Evolutionary conservation across 2,888 invertebrate species (phyloP), one percentile per base, ranked within the genome.

Genomic region (Caenorhabditis japonica): DNA sequence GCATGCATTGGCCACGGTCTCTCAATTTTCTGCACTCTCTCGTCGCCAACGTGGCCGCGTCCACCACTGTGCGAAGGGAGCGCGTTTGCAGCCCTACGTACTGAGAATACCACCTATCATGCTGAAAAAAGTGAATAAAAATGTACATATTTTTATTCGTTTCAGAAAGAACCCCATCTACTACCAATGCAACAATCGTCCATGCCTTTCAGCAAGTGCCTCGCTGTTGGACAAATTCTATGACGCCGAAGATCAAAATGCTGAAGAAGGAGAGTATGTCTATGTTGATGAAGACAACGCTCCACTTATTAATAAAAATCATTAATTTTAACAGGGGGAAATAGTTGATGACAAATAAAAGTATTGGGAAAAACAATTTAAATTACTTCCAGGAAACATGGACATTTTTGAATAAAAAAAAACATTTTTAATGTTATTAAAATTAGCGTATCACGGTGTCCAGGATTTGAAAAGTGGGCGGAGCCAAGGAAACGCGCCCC

Each of bases 101-200:
- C n/a, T n/a, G n/a, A n/a, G n/a, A n/a, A n/a, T n/a, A n/a, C n/a
- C n/a, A n/a, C n/a, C n/a, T n/a, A n/a, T n/a, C n/a, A n/a, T n/a
- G n/a, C n/a, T n/a, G n/a, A n/a, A n/a, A n/a, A n/a, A n/a, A n/a
- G n/a, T n/a, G n/a, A n/a, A n/a, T n/a, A n/a, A n/a, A n/a, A n/a
- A n/a, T n/a, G n/a, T n/a, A n/a, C n/a, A n/a, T n/a, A n/a, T 10
- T 25, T 25, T 12, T 1, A 34, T 21, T 41, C 60, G n/a, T n/a
- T n/a, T 19, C 47, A 59, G 59, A 49, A 47, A 33, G 21, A 59
- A 60, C 47, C 55, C 59, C 17, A 55, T 69, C 41, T 60, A 53
- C 21, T 60, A 69, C 41, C 60, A 69, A 49, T 69, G 69, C 53
- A 69, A 69, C 43, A 69, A 69, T 47, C 55, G 59, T n/a, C 60